A percentile compares a stretch with the other conserved stretches of the same genome.
These are phyloP conservation scores for Hoplostethus atlanticus DNA, from an alignment of 2,797 vertebrate species.

Conservation along the genomic window DNA sequence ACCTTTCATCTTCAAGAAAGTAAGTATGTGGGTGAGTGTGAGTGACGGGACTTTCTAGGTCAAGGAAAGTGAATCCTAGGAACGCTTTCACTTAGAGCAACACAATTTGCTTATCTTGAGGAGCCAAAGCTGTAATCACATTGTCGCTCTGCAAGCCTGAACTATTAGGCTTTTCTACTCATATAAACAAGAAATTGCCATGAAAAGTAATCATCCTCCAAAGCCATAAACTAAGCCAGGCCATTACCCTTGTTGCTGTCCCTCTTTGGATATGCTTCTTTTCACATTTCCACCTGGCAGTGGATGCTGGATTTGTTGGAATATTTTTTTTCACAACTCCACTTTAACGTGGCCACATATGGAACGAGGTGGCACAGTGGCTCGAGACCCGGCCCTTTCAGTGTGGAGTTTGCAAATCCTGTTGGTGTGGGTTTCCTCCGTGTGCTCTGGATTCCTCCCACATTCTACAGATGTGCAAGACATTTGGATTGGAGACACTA, in stretches of 20 bases:
- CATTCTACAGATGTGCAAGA: constrained; percentile 48
- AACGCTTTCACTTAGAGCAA: constrained; percentile 74
- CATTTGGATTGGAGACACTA: constrained; percentile 38
- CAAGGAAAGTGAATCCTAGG: constrained; percentile 71
- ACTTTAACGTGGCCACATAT: constrained; percentile 14
- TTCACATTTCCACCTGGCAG: constrained; percentile 7
- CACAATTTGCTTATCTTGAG: constrained; percentile 76
- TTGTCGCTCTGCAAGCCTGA: constrained; percentile 72
- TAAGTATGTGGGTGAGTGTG: constrained; percentile 57
- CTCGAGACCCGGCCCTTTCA: background rate
- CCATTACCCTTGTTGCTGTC: constrained; percentile 65
- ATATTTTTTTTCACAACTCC: too few relatives aligned
- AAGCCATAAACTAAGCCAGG: constrained; percentile 56
- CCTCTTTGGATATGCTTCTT: constrained; percentile 32
- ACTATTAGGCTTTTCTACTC: constrained; percentile 68
- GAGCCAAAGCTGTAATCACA: constrained; percentile 79
- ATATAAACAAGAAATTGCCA: constrained; percentile 74
- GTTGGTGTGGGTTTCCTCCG: constrained; percentile 39
- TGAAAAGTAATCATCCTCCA: constrained; percentile 64
- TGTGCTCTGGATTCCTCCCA: constrained; percentile 10
- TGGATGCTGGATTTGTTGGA: constrained; percentile 24
- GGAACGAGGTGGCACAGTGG: constrained; percentile 33
- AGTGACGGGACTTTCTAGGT: constrained; percentile 75
- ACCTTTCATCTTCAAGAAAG: constrained; percentile 44
- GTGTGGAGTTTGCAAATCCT: constrained; percentile 47